These are phyloP conservation scores for Eledona agricola DNA, from an alignment of 2,888 invertebrate species.

Conservation along the genomic window DNA sequence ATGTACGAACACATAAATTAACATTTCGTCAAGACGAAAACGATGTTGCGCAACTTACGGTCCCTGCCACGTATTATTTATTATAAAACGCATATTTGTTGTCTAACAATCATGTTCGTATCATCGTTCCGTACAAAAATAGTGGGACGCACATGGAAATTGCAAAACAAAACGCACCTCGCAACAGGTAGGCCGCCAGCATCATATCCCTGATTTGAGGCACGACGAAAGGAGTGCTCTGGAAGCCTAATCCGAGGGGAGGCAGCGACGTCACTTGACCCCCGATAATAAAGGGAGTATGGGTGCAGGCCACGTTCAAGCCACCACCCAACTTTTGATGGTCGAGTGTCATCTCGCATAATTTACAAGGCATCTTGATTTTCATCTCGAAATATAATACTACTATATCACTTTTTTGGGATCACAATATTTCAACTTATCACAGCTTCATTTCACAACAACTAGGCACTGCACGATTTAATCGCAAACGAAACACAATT, in stretches of 20 bases:
- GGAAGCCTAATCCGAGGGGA: conserved; percentile 57
- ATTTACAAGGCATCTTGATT: conserved; percentile 59
- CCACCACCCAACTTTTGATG: conserved; percentile 53
- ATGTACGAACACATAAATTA: conserved; percentile 29
- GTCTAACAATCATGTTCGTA: background rate
- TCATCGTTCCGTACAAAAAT: too few relatives aligned
- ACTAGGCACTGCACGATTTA: conserved; percentile 25
- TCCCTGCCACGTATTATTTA: too few relatives aligned
- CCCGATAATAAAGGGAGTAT: conserved; percentile 51
- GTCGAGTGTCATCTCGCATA: conserved; percentile 58
- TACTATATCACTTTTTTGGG: conserved; percentile 44
- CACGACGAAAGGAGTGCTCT: conserved; percentile 64
- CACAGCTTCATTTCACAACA: conserved; percentile 29
- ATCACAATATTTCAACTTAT: conserved; percentile 46
- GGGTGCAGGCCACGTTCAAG: conserved; percentile 53
- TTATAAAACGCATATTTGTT: conserved; percentile 1
- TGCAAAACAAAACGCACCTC: conserved; percentile 71
- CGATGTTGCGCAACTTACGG: too few relatives aligned
- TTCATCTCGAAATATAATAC: conserved; percentile 48
- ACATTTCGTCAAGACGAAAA: conserved; percentile 22
- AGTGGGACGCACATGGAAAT: background rate
- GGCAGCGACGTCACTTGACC: conserved; percentile 50
- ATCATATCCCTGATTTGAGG: conserved; percentile 72
- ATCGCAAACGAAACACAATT: conserved; percentile 14
- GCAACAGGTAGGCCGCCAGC: conserved; percentile 71